phyloP scores from a whole-genome alignment of 2,113 vertebrate genomes.

The Sinocyclocheilus maitianheensis region DNA sequence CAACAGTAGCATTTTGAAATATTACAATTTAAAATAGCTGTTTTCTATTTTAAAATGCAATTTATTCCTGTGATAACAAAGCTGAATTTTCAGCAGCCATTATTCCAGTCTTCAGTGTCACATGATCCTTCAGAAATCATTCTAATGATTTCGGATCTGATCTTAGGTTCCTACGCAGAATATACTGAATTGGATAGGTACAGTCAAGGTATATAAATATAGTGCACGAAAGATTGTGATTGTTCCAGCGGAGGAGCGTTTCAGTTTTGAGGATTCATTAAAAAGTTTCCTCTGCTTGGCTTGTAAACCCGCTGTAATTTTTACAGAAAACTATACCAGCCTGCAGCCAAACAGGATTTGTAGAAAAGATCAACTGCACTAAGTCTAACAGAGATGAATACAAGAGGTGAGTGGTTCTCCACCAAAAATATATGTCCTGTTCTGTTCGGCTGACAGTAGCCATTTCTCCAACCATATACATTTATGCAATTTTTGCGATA shows the following conservation, averaged over 20 bases:
- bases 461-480: neutral
- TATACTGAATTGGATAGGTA: too few relatives aligned
- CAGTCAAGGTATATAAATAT: too few relatives aligned
- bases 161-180: too few relatives aligned
- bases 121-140: too few relatives aligned
- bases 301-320: neutral
- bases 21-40: too few relatives aligned
- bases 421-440: neutral
- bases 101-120: too few relatives aligned
- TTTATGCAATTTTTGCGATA: neutral
- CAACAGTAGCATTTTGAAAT: neutral
- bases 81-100: too few relatives aligned
- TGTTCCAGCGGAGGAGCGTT: neutral
- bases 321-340: slow-evolving; percentile 71
- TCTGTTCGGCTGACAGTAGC: neutral
- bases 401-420: slow-evolving; percentile 72
- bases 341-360: slow-evolving; percentile 75
- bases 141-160: too few relatives aligned
- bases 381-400: slow-evolving; percentile 72
- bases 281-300: neutral
- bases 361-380: slow-evolving; percentile 78
- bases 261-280: neutral
- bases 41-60: too few relatives aligned
- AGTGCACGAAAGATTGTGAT: neutral
- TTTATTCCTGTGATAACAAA: too few relatives aligned